Conservation (phyloP, 2,113 vertebrate genomes). For the Ornithorhynchus anatinus region DNA sequence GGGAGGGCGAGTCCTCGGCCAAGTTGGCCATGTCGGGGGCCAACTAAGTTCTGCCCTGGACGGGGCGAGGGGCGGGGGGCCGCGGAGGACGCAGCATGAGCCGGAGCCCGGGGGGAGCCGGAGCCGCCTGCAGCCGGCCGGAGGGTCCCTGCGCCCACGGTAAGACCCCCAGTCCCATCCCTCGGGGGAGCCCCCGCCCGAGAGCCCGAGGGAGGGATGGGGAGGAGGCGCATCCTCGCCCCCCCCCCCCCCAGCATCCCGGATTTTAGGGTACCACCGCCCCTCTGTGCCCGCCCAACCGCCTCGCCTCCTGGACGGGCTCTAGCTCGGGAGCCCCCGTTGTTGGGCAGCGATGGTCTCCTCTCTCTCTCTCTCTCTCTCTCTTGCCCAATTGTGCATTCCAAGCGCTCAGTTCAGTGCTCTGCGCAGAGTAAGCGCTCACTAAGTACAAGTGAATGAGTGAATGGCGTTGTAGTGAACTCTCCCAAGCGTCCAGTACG, state of each 20-base stretch:
- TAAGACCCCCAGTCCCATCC: conserved; percentile 56
- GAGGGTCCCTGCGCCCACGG: conserved; percentile 48
- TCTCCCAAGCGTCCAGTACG: too few species aligned
- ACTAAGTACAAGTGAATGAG: too few species aligned
- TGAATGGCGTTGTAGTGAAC: too few species aligned
- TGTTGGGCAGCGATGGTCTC: too few species aligned
- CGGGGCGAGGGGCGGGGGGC: conserved; percentile 45
- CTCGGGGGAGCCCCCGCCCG: conserved; percentile 6
- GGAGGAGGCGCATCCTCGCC: background rate
- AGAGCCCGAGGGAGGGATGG: background rate
- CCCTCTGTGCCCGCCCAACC: background rate
- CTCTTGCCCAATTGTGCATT: too few species aligned
- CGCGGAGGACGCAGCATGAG: conserved; percentile 53
- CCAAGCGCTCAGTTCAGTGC: too few species aligned
- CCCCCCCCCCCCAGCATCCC: background rate
- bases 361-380: too few species aligned
- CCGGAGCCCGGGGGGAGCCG: conserved; percentile 35
- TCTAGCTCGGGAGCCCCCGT: too few species aligned
- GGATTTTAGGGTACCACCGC: background rate
- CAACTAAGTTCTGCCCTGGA: conserved; percentile 47
- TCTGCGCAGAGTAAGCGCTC: too few species aligned
- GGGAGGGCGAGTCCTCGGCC: conserved; percentile 61
- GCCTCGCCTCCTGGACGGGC: fast-evolving
- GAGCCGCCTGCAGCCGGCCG: conserved; percentile 25
- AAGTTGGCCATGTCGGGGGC: conserved; percentile 60